phyloP scores from a whole-genome alignment of 2,113 vertebrate genomes.

The Prolemur simus region DNA sequence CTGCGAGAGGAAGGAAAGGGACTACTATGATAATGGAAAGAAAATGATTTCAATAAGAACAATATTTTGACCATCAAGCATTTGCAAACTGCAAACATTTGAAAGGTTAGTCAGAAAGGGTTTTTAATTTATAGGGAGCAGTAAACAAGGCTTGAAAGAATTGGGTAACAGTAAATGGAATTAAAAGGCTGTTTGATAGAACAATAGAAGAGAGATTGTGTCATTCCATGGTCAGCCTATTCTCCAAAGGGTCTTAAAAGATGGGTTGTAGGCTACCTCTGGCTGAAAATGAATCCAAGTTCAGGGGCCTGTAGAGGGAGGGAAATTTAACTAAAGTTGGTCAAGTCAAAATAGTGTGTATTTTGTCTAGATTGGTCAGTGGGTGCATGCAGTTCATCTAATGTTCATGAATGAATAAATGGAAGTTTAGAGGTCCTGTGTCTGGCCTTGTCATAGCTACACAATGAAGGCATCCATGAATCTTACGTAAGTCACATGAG shows the following conservation, averaged over 20 bases:
- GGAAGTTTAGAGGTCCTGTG: fast-evolving
- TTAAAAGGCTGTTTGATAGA: fast-evolving
- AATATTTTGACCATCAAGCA: background rate
- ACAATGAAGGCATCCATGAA: background rate
- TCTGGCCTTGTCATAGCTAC: background rate
- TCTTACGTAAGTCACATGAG: background rate
- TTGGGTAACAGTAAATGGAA: too few species aligned
- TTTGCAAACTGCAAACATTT: background rate
- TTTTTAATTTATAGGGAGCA: background rate
- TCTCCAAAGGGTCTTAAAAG: background rate
- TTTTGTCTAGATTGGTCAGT: background rate
- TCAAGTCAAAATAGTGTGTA: background rate
- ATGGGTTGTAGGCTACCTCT: background rate
- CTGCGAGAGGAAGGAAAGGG: background rate
- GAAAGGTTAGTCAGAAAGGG: background rate
- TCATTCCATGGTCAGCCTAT: background rate
- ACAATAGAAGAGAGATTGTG: background rate
- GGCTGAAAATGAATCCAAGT: background rate
- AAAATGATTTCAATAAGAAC: background rate
- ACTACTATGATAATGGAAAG: background rate
- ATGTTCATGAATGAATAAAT: background rate
- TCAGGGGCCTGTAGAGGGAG: background rate
- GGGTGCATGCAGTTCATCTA: background rate
- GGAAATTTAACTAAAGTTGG: background rate
- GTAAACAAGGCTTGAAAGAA: background rate